Evolutionary conservation across 2,888 invertebrate species (phyloP).

Genomic region (Drepanosiphum platanoidis): DNA sequence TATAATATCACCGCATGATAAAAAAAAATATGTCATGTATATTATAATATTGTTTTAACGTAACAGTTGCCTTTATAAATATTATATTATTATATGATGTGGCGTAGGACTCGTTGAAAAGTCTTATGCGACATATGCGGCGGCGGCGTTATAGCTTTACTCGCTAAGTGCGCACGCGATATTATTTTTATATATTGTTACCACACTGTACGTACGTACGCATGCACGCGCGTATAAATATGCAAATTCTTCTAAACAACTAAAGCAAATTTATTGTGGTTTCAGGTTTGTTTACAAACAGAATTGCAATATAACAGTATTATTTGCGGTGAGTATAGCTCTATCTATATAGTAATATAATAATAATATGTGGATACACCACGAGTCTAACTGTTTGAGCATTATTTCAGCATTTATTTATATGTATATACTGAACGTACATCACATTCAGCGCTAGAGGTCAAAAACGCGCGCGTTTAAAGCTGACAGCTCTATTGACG

Average conservation of each 20-base stretch:
- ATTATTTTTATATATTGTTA: not conserved
- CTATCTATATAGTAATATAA: not conserved
- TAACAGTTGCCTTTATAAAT: not conserved
- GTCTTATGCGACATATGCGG: not conserved
- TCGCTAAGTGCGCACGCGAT: not conserved
- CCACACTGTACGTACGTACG: not conserved
- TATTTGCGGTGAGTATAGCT: not conserved
- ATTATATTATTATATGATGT: not conserved
- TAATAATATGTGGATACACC: not conserved
- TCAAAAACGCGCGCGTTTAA: not conserved
- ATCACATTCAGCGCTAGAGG: not conserved
- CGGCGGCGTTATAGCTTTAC: not conserved
- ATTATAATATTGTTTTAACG: not conserved
- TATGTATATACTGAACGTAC: no score
- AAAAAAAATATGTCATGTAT: not conserved
- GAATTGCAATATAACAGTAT: not conserved
- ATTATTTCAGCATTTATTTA: no score
- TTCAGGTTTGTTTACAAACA: conserved; percentile 1
- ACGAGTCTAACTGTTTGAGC: not conserved
- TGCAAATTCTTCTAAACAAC: not conserved
- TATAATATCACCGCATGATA: not conserved
- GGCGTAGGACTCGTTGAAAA: not conserved
- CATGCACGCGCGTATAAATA: no score
- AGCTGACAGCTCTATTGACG: not conserved
- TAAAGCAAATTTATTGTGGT: not conserved